Evolutionary conservation across 2,888 invertebrate genomes (phyloP), one percentile per base, ranked within the genome.

Genomic region (Eristalis arbustorum): DNA sequence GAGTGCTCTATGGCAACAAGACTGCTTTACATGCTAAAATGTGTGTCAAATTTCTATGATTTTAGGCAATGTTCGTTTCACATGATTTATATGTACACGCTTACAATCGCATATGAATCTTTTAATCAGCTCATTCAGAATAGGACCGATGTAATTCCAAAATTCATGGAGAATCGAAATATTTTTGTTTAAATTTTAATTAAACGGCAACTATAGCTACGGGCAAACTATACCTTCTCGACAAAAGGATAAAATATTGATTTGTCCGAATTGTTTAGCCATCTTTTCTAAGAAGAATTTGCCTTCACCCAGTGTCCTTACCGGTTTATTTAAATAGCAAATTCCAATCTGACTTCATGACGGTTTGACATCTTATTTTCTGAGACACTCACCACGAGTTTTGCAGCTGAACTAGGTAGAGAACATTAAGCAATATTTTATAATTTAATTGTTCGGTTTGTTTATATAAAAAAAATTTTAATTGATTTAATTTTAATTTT

Each of bases 391-490:
- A 18, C 49, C 49, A 18, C 18, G 49, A 18, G 18, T 18, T 18
- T 18, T 4, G 49, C 8, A 49, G 49, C 49, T 49, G 49, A 56
- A 64, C 68, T 57, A 57, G 25, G 14, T 13, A 49, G 18, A 18
- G 49, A 49, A 18, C 49, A 49, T 49, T 6, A 49, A 49, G 49
- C 49, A 49, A 49, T 72, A 42, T 82, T 42, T 56, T 37, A 49
- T 61, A n/a, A 63, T 64, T 74, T 69, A 31, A 62, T 64, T 67
- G 61, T 82, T 83, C 28, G 73, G 63, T 78, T 78, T 83, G 78
- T 78, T 83, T 28, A 83, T 83, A 73, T 64, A 31, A 56, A 78
- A 78, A 78, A 57, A 64, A n/a, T n/a, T n/a, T n/a, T n/a, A 61
- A 14, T 64, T 74, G 22, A 61, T 79, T 74, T 62, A 74, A 74